Evolutionary conservation across 2,888 invertebrate species (phyloP), one percentile per base, ranked within the genome.

Genomic region (Meiosimyza platycephala): DNA sequence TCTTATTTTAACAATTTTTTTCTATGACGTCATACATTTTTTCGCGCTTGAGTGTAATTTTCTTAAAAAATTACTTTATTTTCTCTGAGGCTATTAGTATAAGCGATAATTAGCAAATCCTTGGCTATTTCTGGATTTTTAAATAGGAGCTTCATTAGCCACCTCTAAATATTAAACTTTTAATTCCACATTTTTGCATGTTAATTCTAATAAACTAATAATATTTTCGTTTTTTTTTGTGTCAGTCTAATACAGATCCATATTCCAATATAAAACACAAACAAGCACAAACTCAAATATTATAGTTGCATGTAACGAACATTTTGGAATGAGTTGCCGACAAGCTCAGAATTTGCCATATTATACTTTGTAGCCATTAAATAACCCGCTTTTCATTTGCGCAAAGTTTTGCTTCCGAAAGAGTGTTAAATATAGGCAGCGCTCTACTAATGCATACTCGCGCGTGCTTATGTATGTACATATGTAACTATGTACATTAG

Each of bases 291-390:
- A 40, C 5, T 33, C n/a, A 47, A 68, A 54, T 68, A 13, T 63
- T 47, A 54, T 52, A 72, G 62, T 70, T 60, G 22, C 59, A 71
- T 55, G 65, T n/a, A 51, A 57, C 57, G 13, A 18, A 70, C 52
- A 69, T 33, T 47, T 5, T 33, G 16, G 60, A 69, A 69, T 69
- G 22, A 59, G 52, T 62, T 50, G 51, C 69, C 60, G 60, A 69
- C 59, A 60, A 60, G 69, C n/a, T 59, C 51, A 60, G 62, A 62
- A 69, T 69, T 69, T 51, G 69, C 69, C 59, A 60, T n/a, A 28
- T 28, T 40, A 51, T 70, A 70, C 66, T 40, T 66, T 40, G 54
- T 47, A 22, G 64, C 64, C 22, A 64, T 50, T 64, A 64, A 64
- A 64, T 64, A 64, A 64, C 64, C 50, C 50, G 64, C 64, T 64